Base-by-base conservation (phyloP, 2,113 vertebrate species). In the Tragelaphus strepsiceros region DNA sequence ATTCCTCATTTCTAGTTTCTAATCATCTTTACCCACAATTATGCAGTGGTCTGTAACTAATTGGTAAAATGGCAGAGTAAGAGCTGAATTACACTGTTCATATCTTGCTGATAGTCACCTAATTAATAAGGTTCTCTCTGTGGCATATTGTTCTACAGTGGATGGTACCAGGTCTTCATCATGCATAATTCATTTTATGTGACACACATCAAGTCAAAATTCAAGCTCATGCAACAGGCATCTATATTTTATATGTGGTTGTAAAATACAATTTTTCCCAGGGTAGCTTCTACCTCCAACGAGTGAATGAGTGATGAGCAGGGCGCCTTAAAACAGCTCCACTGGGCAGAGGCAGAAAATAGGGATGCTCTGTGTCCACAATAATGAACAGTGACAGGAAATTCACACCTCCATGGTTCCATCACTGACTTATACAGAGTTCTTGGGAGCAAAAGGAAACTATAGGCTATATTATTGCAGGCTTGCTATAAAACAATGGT, bases 101-200 rank as follows among this genome's bases (percentile, higher is more conserved):
- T 84, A 92, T 95, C 93, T 98, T 96, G 96, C 71, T 78, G 59
- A 96, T 56, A 92, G 78, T 32, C 54, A 85, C 58, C 92, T 94
- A 96, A 56, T 97, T 97, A 98, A 95, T 90, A 96, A 88, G 87
- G 96, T 64, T 91, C 58, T 95, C 62, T 92, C 84, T 77, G 16
- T 24, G 64, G 90, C 82, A 95, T 96, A 96, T 59, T 96, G 84
- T 92, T 96, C 94, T 90, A 95, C 90, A 88, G 84, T 59, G 96
- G 64, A 93, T 64, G 54, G 80, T 90, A 95, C 32, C 84, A 67
- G 43, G 35, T 14, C 84, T 90, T 88, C 17, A 28, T 32, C 46
- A 92, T 97, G 88, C 96, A 97, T 97, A 96, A 96, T 97, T 97
- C 86, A 97, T 87, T 91, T 94, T 74, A 28, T 30, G 92, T 77